phyloP scores from a whole-genome alignment of 2,113 vertebrate species.

The Protobothrops flavoviridis region DNA sequence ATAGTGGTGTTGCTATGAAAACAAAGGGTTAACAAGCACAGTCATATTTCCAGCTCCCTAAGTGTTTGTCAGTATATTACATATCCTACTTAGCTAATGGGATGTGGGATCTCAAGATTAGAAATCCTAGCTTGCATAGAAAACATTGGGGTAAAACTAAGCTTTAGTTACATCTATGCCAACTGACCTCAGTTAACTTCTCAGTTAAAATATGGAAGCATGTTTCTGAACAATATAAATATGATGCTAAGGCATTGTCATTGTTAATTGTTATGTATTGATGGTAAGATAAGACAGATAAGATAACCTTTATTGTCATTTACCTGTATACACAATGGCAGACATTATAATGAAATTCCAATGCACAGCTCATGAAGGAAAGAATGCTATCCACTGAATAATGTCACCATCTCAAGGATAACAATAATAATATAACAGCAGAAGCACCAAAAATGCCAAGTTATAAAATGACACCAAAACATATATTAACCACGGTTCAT shows the following conservation, averaged over 20 bases:
- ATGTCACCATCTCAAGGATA: background rate
- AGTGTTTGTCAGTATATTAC: background rate
- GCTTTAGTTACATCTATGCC: background rate
- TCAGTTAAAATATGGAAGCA: background rate
- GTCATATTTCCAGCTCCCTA: background rate
- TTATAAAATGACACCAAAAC: background rate
- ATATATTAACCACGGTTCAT: background rate
- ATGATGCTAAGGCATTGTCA: background rate
- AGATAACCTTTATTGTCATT: background rate
- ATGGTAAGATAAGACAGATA: background rate
- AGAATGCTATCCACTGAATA: background rate
- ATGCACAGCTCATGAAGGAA: background rate
- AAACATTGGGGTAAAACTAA: background rate
- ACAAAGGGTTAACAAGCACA: background rate
- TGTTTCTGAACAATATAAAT: background rate
- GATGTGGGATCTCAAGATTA: background rate
- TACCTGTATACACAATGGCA: background rate
- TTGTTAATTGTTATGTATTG: background rate
- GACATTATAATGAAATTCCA: background rate
- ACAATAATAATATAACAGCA: background rate
- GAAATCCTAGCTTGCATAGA: background rate
- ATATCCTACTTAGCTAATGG: background rate
- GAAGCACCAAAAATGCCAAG: background rate
- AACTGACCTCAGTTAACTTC: background rate
- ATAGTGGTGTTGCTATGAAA: background rate